Evolutionary conservation across 2,113 vertebrate species (phyloP).

Genomic region (Caranx melampygus): DNA sequence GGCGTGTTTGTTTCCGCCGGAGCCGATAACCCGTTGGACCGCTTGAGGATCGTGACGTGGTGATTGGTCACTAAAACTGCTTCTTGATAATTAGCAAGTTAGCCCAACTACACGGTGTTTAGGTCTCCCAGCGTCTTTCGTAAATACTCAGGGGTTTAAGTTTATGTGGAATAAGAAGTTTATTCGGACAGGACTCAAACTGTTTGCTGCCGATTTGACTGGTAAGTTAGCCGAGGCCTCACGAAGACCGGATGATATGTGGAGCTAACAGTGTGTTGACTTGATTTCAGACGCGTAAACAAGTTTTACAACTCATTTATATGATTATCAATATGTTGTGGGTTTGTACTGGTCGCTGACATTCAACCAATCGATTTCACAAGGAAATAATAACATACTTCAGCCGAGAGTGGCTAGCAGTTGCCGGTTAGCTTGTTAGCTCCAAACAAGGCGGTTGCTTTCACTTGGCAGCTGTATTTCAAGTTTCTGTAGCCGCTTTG

Average conservation of each 20-base stretch:
- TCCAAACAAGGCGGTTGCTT: conserved; percentile 39
- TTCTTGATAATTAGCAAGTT: conserved; percentile 10
- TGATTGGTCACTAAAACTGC: conserved; percentile 57
- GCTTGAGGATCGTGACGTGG: conserved; percentile 70
- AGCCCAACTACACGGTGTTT: background rate
- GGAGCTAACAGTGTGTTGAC: conserved; percentile 28
- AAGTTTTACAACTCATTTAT: background rate
- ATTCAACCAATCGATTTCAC: too few relatives aligned
- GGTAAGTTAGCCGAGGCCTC: conserved; percentile 70
- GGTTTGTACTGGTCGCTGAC: background rate
- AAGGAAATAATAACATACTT: rapidly evolving
- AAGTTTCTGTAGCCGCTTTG: conserved; percentile 34
- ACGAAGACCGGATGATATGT: conserved; percentile 26
- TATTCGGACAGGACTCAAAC: background rate
- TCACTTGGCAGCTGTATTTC: conserved; percentile 26
- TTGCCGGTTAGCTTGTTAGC: conserved; percentile 18
- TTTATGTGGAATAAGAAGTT: conserved; percentile 3
- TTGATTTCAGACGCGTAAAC: background rate
- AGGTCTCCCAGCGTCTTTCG: background rate
- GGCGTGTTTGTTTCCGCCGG: conserved; percentile 44
- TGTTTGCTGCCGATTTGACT: conserved; percentile 3
- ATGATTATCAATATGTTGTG: rapidly evolving
- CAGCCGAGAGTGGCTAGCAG: background rate
- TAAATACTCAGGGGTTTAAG: background rate
- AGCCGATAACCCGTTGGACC: conserved; percentile 25